phyloP scores from a whole-genome alignment of 1,140 invertebrate genomes.

The Drosophila bocki region DNA sequence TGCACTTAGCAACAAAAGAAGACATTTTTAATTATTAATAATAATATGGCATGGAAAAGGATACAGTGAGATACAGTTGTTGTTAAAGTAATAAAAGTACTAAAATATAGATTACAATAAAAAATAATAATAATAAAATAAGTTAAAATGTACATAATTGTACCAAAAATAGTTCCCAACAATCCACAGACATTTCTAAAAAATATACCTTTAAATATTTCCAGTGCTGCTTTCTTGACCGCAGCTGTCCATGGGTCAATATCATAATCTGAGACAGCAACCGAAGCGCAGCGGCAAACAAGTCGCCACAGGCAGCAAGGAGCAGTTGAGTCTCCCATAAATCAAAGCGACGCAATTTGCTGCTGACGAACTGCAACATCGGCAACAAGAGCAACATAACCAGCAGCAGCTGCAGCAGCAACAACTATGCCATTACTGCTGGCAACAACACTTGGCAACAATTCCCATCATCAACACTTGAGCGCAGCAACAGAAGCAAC shows the following conservation, averaged over 20 bases:
- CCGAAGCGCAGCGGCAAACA: slow-evolving; percentile 63
- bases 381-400: slow-evolving; percentile 37
- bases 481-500: slow-evolving; percentile 31
- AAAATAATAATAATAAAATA: background rate
- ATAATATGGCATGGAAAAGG: slow-evolving; percentile 40
- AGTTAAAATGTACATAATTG: too few species aligned
- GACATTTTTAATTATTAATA: slow-evolving; percentile 79
- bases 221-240: slow-evolving; percentile 21
- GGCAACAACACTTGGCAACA: slow-evolving; percentile 63
- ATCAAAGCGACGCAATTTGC: slow-evolving; percentile 83
- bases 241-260: slow-evolving; percentile 81
- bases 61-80: background rate
- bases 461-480: slow-evolving; percentile 72
- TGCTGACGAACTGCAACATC: slow-evolving; percentile 76
- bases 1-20: slow-evolving; percentile 74
- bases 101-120: background rate
- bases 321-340: slow-evolving; percentile 70
- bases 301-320: slow-evolving; percentile 66
- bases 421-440: slow-evolving; percentile 68
- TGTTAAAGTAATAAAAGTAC: background rate
- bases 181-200: background rate
- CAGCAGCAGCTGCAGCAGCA: slow-evolving; percentile 36
- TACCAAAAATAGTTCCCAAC: background rate
- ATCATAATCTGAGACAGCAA: slow-evolving; percentile 80
- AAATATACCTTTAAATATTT: background rate